These are phyloP conservation scores for Drosophila ficusphila DNA, from an alignment of 1,140 invertebrate species.

Conservation along the genomic window DNA sequence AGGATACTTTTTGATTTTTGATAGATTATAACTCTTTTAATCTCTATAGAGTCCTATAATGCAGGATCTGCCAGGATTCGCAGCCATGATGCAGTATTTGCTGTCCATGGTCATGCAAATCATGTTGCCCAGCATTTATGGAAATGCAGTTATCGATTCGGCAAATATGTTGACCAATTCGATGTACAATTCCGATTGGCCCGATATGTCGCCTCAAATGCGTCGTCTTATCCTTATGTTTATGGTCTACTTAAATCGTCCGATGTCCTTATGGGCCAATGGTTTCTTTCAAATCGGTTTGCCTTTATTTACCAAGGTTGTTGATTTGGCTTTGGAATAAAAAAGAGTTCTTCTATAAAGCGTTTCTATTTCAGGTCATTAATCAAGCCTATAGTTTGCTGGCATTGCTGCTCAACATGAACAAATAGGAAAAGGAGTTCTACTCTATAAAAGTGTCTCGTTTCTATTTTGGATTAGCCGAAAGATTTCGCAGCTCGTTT, in stretches of 20 bases:
- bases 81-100: slow-evolving; percentile 53
- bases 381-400: slow-evolving; percentile 70
- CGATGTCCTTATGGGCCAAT: slow-evolving; percentile 41
- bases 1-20: not conserved
- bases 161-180: slow-evolving; percentile 29
- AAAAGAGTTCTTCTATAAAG: not conserved
- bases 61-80: slow-evolving; percentile 21
- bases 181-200: slow-evolving; percentile 53
- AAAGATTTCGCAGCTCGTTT: slow-evolving; percentile 38
- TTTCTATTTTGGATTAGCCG: slow-evolving; percentile 44
- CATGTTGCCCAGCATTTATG: slow-evolving; percentile 63
- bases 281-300: slow-evolving; percentile 62
- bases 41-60: slow-evolving; percentile 18
- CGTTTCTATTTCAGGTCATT: slow-evolving; percentile 48
- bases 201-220: slow-evolving; percentile 39
- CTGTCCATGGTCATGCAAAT: slow-evolving; percentile 58
- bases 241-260: slow-evolving; percentile 59
- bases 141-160: slow-evolving; percentile 55
- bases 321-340: not conserved
- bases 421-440: slow-evolving; percentile 23
- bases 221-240: slow-evolving; percentile 48
- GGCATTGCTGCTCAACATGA: slow-evolving; percentile 64
- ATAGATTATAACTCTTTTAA: not conserved
- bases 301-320: slow-evolving; percentile 68
- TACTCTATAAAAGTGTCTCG: not conserved